Evolutionary conservation across 2,888 invertebrate species (phyloP), one percentile per base, ranked within the genome.

Genomic region (Archips xylosteana): DNA sequence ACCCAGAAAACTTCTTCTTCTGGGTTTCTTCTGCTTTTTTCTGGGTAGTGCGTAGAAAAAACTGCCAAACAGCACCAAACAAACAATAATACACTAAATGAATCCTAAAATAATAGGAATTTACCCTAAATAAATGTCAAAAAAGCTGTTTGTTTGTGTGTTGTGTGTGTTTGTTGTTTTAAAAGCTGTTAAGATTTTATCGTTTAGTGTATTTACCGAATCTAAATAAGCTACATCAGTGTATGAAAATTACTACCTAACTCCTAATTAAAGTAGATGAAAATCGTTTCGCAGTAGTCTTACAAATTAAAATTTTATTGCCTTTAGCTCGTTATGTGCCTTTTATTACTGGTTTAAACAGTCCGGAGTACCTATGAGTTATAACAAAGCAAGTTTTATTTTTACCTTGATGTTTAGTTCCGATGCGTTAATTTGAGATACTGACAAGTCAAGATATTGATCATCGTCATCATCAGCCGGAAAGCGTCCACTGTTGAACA

Each of bases 251-350:
- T 49, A 54, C 15, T 39, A 39, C 39, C 45, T 32, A 23, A 57
- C 10, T 57, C 57, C 10, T 23, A 62, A 62, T 62, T n/a, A 62
- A 62, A 13, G 15, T 15, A 42, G 61, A 54, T 54, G 42, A 10
- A 62, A 42, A 62, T 62, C 42, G 62, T 45, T 62, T 62, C 45
- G 4, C 62, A 45, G 57, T 12, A 12, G 32, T 12, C 32, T 57
- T 57, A 57, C 32, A 57, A 57, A 57, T 57, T 57, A 57, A 57
- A 57, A 45, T 45, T 62, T 62, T 23, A 62, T 62, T 62, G 45
- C 42, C 12, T 45, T 45, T 62, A 45, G 45, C 62, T 62, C 62
- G 62, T 62, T 45, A 62, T 45, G 42, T 45, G 36, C 45, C 23
- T 45, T 62, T 62, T 62, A 45, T 62, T 45, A 23, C 42, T 12